phyloP scores from a whole-genome alignment of 2,888 invertebrate genomes.

The Papilio elwesi region DNA sequence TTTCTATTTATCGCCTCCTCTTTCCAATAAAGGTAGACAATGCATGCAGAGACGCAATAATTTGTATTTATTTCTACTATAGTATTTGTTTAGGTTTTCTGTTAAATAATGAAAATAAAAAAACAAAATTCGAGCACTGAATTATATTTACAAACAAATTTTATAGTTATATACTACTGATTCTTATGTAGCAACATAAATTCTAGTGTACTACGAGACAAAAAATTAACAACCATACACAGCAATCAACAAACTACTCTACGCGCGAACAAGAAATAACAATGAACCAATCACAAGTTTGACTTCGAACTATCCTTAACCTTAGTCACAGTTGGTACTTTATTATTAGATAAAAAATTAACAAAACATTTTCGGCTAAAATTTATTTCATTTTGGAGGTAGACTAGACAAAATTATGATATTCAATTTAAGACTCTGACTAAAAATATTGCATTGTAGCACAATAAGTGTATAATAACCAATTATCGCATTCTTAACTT shows the following conservation, averaged over 20 bases:
- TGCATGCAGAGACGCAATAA: no score
- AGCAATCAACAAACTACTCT: conserved; percentile 12
- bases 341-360: background rate
- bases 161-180: conserved; percentile 15
- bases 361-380: background rate
- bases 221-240: conserved; percentile 19
- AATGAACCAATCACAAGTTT: background rate
- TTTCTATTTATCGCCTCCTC: no score
- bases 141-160: conserved; percentile 23
- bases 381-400: conserved; percentile 13
- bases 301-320: background rate
- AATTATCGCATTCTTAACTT: no score
- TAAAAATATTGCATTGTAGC: background rate
- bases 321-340: background rate
- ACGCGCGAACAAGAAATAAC: background rate
- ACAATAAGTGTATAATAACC: background rate
- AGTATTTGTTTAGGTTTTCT: no score
- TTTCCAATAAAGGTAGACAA: no score
- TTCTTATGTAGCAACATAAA: background rate
- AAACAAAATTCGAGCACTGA: conserved; percentile 31
- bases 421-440: background rate
- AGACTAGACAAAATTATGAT: conserved; percentile 26
- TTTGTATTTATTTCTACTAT: no score
- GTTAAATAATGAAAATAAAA: conserved; percentile 13
- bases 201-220: background rate